Evolutionary conservation across 2,113 vertebrate genomes (phyloP).

Genomic region (Chaenocephalus aceratus): DNA sequence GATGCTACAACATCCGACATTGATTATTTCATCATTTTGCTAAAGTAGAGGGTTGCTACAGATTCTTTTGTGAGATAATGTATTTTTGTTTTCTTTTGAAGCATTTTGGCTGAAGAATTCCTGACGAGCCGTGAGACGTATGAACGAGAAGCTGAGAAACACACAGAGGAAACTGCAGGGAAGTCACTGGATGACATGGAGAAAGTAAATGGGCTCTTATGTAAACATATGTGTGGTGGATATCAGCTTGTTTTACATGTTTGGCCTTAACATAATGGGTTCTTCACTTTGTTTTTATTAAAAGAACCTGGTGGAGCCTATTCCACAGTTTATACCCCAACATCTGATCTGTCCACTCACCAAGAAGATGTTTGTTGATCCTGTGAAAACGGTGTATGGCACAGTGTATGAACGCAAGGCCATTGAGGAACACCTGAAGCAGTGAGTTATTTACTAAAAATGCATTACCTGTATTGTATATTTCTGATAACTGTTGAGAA

Average conservation of each 20-base stretch:
- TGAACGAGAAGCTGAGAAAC: slow-evolving; percentile 62
- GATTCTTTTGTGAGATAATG: too few relatives aligned
- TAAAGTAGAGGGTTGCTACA: too few relatives aligned
- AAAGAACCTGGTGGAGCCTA: slow-evolving; percentile 59
- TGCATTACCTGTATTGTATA: background rate
- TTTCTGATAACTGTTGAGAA: background rate
- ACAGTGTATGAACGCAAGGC: slow-evolving; percentile 69
- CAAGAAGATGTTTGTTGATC: slow-evolving; percentile 76
- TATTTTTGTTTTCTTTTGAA: slow-evolving; percentile 7
- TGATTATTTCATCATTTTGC: too few relatives aligned
- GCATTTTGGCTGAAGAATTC: slow-evolving; percentile 79
- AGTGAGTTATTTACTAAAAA: slow-evolving; percentile 46
- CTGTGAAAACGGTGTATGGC: slow-evolving; percentile 67
- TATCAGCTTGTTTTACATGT: background rate
- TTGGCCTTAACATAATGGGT: background rate
- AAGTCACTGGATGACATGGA: slow-evolving; percentile 71
- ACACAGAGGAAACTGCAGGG: slow-evolving; percentile 53
- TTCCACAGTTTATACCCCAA: slow-evolving; percentile 25
- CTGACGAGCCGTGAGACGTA: slow-evolving; percentile 56
- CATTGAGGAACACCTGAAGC: slow-evolving; percentile 69
- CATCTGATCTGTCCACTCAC: slow-evolving; percentile 70
- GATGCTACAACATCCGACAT: background rate
- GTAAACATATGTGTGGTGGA: background rate
- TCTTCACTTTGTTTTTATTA: background rate
- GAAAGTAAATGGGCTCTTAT: slow-evolving; percentile 50